Base-by-base conservation (phyloP, 2,888 invertebrate genomes). In the Hemithea aestivaria region DNA sequence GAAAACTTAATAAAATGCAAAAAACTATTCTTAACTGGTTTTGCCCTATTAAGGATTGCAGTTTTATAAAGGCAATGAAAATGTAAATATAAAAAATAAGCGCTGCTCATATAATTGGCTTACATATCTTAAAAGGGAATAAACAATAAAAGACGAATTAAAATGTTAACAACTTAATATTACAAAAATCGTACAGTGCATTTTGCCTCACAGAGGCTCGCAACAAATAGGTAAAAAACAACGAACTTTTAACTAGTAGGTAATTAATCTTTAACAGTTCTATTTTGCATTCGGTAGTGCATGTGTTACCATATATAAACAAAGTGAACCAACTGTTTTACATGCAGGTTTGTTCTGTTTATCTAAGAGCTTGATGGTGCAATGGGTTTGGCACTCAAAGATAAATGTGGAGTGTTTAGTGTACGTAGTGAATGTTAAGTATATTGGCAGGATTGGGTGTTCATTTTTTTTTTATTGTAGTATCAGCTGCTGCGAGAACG, bases 251-350 rank as follows among this genome's bases (percentile, higher is more conserved):
- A 7, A 4, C 3, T 20, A 12, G 10, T 21, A 29, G 10, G 20
- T 20, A 29, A 29, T 16, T 12, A n/a, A 10, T 10, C 8, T 6
- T 10, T 29, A 34, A 26, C 16, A 32, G 23, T 8, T 23, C 32
- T 25, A 26, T 27, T 33, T 28, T 20, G 21, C 28, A 38, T 38
- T 28, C 28, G 23, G 34, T 26, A 34, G 33, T 25, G 29, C 29
- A 29, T 16, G 25, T 39, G 39, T 29, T 28, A 16, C 25, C 8
- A 11, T 35, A 27, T 31, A 20, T 40, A 40, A 35, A 35, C 34
- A 23, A 27, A 22, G 20, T 32, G 31, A 16, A 27, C 4, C 27
- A 16, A 28, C 23, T 4, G 12, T 10, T 30, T 34, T 35, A 27
- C 34, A 40, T 35, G 34, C 29, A 27, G 38, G 20, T 24, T 9